phyloP scores from a whole-genome alignment of 2,888 invertebrate genomes.

The Pegoplata infirma region DNA sequence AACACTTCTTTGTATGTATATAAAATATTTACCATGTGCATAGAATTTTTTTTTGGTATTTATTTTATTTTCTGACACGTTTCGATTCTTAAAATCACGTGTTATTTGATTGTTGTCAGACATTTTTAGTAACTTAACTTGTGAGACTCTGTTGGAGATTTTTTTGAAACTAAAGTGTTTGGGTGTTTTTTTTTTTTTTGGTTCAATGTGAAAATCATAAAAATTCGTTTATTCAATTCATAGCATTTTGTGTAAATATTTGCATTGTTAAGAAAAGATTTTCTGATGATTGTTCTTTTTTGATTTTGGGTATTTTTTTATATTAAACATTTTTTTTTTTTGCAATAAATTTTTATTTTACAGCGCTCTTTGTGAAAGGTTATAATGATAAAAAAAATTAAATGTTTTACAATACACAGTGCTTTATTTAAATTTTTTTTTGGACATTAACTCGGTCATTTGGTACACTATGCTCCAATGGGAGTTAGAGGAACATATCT shows the following conservation, averaged over 20 bases:
- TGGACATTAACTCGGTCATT: too few relatives aligned
- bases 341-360: neutral
- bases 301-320: neutral
- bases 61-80: slow-evolving; percentile 56
- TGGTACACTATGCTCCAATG: too few relatives aligned
- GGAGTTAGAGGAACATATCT: too few relatives aligned
- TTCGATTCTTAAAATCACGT: slow-evolving; percentile 59
- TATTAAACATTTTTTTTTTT: neutral
- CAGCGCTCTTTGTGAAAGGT: too few relatives aligned
- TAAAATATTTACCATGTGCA: slow-evolving; percentile 29
- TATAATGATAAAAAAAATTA: too few relatives aligned
- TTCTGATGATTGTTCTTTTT: slow-evolving; percentile 13
- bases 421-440: too few relatives aligned
- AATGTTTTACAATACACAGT: too few relatives aligned
- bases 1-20: slow-evolving; percentile 4
- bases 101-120: slow-evolving; percentile 63
- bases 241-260: slow-evolving; percentile 45
- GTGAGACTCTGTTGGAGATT: slow-evolving; percentile 44
- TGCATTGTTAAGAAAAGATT: slow-evolving; percentile 46
- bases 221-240: slow-evolving; percentile 1
- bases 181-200: neutral
- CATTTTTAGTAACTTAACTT: slow-evolving; percentile 58
- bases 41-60: slow-evolving; percentile 4
- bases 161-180: slow-evolving; percentile 5
- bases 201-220: neutral